Conservation (phyloP, 2,888 invertebrate genomes). For the Folsomia manolachei region DNA sequence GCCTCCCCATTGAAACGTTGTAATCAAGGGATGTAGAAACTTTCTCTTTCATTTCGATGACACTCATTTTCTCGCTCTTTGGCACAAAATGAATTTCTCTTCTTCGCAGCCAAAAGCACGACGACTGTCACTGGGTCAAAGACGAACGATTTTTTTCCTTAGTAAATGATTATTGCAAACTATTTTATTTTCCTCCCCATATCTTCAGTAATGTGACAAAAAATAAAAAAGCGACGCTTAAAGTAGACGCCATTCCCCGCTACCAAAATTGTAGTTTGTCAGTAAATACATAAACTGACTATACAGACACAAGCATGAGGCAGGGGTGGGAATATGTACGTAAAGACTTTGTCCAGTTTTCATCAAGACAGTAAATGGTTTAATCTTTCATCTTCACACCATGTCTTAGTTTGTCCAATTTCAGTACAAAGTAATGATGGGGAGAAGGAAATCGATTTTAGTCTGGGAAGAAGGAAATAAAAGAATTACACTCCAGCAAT, state of each 20-base stretch:
- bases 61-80: not conserved
- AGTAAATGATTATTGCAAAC: not conserved
- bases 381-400: not conserved
- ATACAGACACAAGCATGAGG: not conserved
- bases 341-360: not conserved
- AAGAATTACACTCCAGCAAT: too few relatives aligned
- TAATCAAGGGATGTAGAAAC: not conserved
- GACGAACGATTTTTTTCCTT: too few relatives aligned
- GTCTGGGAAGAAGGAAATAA: not conserved
- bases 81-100: not conserved
- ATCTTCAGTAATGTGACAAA: not conserved
- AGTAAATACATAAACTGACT: too few relatives aligned
- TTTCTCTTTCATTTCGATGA: not conserved
- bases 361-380: too few relatives aligned
- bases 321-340: not conserved
- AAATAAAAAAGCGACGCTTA: not conserved
- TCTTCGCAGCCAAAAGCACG: not conserved
- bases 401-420: not conserved
- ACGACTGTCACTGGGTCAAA: too few relatives aligned
- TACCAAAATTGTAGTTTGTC: too few relatives aligned
- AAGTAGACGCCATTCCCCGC: too few relatives aligned
- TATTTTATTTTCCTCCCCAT: not conserved
- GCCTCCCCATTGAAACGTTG: not conserved
- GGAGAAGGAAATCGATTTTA: not conserved
- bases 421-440: not conserved